These are phyloP conservation scores for Elgaria multicarinata DNA, from an alignment of 2,113 vertebrate species.

Conservation along the genomic window DNA sequence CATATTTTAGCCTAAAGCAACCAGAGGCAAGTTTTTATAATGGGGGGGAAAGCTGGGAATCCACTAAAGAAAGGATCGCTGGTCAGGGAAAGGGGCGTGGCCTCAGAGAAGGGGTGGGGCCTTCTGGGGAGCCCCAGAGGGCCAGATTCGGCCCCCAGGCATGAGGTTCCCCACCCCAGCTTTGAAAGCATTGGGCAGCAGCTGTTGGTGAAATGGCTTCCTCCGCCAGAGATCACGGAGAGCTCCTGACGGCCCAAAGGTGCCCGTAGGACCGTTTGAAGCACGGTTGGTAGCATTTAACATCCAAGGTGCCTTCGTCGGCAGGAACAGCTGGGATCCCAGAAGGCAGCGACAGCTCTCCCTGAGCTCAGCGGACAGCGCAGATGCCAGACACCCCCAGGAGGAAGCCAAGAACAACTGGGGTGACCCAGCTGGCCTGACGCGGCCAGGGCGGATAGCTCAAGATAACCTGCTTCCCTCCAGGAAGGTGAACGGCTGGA, in stretches of 20 bases:
- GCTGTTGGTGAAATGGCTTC: too few relatives aligned
- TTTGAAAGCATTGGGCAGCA: too few relatives aligned
- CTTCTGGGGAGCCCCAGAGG: not conserved
- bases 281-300: not conserved
- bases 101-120: not conserved
- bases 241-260: not conserved
- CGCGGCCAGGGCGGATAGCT: conserved; percentile 75
- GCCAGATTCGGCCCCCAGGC: too few relatives aligned
- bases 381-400: conserved; percentile 80
- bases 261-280: not conserved
- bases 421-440: conserved; percentile 56
- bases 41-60: not conserved
- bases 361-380: conserved; percentile 85
- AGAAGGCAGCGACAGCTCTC: conserved; percentile 85
- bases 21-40: too few relatives aligned
- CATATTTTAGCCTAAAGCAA: too few relatives aligned
- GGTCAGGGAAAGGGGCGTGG: not conserved
- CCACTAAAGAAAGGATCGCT: not conserved
- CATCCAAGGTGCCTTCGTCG: conserved; percentile 17
- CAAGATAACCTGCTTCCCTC: conserved; percentile 78
- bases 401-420: conserved; percentile 85
- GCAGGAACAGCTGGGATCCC: conserved; percentile 89
- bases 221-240: too few relatives aligned
- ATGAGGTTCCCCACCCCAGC: too few relatives aligned
- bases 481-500: conserved; percentile 86